Evolutionary conservation across 2,888 invertebrate genomes (phyloP), one percentile per base, ranked within the genome.

Genomic region (Polydesmus complanatus): DNA sequence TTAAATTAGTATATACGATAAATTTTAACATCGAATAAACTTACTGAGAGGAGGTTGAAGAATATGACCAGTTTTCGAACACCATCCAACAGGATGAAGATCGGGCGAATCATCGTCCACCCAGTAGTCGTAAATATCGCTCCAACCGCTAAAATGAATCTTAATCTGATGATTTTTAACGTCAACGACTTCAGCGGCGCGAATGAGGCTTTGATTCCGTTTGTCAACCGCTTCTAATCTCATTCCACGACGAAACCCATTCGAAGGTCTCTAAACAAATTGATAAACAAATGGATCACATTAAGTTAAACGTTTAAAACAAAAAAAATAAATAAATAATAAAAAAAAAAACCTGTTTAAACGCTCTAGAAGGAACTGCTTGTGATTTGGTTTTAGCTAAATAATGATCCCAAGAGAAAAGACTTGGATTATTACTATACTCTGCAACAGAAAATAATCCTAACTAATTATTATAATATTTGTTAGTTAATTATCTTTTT

Each of bases 21-120:
- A n/a, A n/a, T n/a, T n/a, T n/a, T n/a, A n/a, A n/a, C n/a, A n/a
- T n/a, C n/a, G n/a, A n/a, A n/a, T n/a, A n/a, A n/a, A 69, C 70
- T 69, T 64, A 74, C 74, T 85, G 53, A 89, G 79, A 18, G 93
- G 93, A 11, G 87, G 83, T 72, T 91, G 88, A 26, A 94, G 75
- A 0, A 86, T 85, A 73, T 94, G 93, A 1, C 85, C 85, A 1
- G 92, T 92, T 75, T 88, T 88, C 65, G 83, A 79, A 72, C 92
- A 91, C 92, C 93, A 95, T 47, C 88, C 88, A 64, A 88, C 83
- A 0, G 94, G 94, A 77, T 94, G 92, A 68, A 95, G 81, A 73
- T 94, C 91, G 0, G 86, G 81, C 66, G 83, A 85, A 74, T 94
- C 92, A 73, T 93, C 93, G 69, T 93, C 92, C 62, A 91, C 77